phyloP scores from a whole-genome alignment of 2,113 vertebrate genomes.

The Panthera uncia region DNA sequence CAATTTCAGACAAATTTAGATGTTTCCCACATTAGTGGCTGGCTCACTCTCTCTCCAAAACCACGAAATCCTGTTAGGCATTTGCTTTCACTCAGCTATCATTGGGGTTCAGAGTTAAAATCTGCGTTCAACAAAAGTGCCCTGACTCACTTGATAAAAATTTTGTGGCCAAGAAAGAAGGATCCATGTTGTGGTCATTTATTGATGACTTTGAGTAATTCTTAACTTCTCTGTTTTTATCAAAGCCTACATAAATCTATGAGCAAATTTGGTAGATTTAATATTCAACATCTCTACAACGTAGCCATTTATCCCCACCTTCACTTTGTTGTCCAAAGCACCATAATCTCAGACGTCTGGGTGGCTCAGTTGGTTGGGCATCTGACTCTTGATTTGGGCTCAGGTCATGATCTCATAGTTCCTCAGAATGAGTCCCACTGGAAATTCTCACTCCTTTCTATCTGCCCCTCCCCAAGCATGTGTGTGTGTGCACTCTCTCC shows the following conservation, averaged over 20 bases:
- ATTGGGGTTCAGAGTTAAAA: not conserved
- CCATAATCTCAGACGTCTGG: too few relatives aligned
- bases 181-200: not conserved
- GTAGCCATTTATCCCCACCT: not conserved
- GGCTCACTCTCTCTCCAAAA: not conserved
- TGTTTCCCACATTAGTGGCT: not conserved
- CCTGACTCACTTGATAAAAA: not conserved
- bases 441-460: too few relatives aligned
- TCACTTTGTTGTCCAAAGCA: not conserved
- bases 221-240: not conserved
- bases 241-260: not conserved
- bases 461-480: too few relatives aligned
- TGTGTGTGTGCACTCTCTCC: too few relatives aligned
- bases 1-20: not conserved
- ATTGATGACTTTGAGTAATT: not conserved
- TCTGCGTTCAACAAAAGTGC: not conserved
- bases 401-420: too few relatives aligned
- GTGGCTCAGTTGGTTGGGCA: too few relatives aligned
- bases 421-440: too few relatives aligned
- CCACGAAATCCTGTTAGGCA: not conserved
- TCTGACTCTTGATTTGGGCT: too few relatives aligned
- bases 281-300: not conserved
- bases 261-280: not conserved
- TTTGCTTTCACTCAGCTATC: not conserved
- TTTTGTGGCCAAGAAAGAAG: not conserved